These are phyloP conservation scores for Pogonomyrmex barbatus DNA, from an alignment of 1,140 invertebrate species.

Conservation along the genomic window DNA sequence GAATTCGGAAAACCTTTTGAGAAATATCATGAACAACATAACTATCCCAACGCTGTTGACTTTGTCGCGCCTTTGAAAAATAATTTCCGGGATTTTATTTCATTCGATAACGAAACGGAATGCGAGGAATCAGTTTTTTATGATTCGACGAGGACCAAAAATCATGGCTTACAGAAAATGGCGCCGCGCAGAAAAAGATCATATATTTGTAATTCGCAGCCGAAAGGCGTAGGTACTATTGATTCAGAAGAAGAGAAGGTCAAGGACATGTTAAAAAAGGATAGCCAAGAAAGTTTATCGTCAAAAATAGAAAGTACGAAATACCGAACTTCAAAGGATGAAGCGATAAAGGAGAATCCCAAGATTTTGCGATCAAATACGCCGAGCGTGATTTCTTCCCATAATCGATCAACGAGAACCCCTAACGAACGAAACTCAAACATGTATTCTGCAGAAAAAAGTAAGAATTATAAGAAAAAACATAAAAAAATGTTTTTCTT, in stretches of 20 bases:
- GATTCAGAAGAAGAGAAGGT: background rate
- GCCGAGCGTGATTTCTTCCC: constrained; percentile 1
- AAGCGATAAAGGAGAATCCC: background rate
- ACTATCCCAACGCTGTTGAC: background rate
- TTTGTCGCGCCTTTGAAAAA: background rate
- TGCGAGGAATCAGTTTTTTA: background rate
- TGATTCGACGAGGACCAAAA: background rate
- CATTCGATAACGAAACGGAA: constrained; percentile 7
- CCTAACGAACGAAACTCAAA: constrained; percentile 5
- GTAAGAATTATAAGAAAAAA: background rate
- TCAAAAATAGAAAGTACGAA: background rate
- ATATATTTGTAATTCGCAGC: background rate
- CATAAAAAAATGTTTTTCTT: background rate
- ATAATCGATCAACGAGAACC: background rate
- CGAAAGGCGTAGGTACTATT: background rate
- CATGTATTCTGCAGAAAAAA: background rate
- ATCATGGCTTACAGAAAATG: background rate
- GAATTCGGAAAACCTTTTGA: background rate
- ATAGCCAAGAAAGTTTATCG: background rate
- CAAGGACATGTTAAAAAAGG: background rate
- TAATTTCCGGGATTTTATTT: constrained; percentile 16
- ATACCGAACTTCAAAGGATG: background rate
- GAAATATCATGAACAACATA: background rate
- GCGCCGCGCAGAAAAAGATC: background rate
- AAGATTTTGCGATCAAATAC: background rate